Base-by-base conservation (phyloP, 2,888 invertebrate species). In the Lycia hirtaria region DNA sequence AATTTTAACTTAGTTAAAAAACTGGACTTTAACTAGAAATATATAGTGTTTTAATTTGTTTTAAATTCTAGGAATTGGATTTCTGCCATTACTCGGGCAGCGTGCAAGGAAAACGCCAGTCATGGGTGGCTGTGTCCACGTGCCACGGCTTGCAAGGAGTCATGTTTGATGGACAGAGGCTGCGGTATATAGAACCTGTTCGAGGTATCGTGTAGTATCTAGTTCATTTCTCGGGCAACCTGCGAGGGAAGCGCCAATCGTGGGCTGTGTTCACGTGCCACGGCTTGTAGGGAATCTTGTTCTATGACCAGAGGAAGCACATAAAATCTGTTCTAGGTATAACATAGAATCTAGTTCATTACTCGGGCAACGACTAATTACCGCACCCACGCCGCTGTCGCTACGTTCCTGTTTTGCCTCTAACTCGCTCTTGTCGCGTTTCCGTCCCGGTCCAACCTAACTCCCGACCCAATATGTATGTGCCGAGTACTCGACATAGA, bases 231-330 rank as follows among this genome's bases (percentile, higher is more conserved):
- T 93, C 94, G 72, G 98, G 98, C 55, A 93, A 92, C 62, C 93
- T 98, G 52, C 92, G 95, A 61, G 95, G 94, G 56, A 92, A 93
- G 65, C 91, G 93, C 1, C 90, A 93, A 54, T 97, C 98, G 3
- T 96, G 96, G 95, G 97, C 97, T 0, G 78, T 98, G 45, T 97
- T 97, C 45, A 97, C 97, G 4, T 98, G 98, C 79, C 87, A 93
- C 47, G 96, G 96, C 41, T 84, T 95, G 33, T 94, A 95, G 47
- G 98, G 98, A 4, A 93, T 97, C 59, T 93, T 98, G 62, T 96
- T 94, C 80, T 97, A 97, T 79, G 97, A 97, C 22, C 80, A 92
- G 59, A 93, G 93, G 57, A 94, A 96, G 83, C 96, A 97, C 80
- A 94, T 98, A 50, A 84, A 92, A 51, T 90, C 90, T 0, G 83